Conservation (phyloP, 2,113 vertebrate genomes). For the Vanacampus margaritifer region DNA sequence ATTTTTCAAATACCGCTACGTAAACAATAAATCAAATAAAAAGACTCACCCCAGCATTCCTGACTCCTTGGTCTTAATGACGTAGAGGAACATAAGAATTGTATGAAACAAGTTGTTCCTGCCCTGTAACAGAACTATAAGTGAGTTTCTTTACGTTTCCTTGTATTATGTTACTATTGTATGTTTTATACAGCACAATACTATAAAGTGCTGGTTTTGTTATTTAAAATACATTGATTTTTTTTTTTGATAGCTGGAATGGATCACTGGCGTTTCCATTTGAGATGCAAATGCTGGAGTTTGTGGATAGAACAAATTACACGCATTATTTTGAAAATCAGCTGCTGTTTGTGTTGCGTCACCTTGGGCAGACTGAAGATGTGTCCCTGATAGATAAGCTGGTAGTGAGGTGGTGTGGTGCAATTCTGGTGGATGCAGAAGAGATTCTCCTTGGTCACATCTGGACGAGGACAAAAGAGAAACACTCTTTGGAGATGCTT, state of each 20-base stretch:
- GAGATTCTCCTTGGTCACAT: slow-evolving; percentile 87
- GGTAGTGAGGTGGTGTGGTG: slow-evolving; percentile 89
- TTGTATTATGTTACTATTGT: too few species aligned
- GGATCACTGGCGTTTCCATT: too few species aligned
- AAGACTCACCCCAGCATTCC: slow-evolving; percentile 93
- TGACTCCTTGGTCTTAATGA: slow-evolving; percentile 94
- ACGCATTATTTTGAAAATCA: background rate
- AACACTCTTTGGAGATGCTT: background rate
- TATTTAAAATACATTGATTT: too few species aligned
- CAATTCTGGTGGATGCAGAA: slow-evolving; percentile 94
- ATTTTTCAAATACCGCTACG: background rate
- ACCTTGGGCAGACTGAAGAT: slow-evolving; percentile 93
- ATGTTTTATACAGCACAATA: too few species aligned
- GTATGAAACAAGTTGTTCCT: slow-evolving; percentile 98
- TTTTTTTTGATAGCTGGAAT: too few species aligned
- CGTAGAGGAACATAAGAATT: slow-evolving; percentile 92
- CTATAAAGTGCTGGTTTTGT: too few species aligned
- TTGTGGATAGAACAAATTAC: background rate
- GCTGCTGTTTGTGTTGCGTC: slow-evolving; percentile 8
- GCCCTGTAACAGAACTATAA: slow-evolving; percentile 73
- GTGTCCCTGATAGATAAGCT: slow-evolving; percentile 89
- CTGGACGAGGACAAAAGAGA: slow-evolving; percentile 57
- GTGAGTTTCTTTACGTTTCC: background rate
- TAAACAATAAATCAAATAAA: background rate
- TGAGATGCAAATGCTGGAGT: background rate